A percentile compares a stretch with the other conserved stretches of the same genome.
Conservation (phyloP, 2,888 invertebrate genomes). For the Spatulosminthurus flaviceps region DNA sequence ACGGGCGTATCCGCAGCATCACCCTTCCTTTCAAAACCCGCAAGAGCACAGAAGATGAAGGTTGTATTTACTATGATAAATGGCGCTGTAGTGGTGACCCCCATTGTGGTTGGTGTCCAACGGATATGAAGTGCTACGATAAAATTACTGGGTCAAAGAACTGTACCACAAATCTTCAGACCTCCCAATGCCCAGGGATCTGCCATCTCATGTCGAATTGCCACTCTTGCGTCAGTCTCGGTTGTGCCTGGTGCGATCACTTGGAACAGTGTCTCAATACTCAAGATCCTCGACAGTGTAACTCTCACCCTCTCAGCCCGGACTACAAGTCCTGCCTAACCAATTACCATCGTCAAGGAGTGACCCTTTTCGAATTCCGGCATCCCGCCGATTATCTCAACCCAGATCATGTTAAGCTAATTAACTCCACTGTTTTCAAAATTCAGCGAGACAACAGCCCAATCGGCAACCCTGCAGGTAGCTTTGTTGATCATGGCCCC, state of each 20-base stretch:
- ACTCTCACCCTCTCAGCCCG: slow-evolving; percentile 75
- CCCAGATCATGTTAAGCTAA: slow-evolving; percentile 77
- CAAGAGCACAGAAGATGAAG: slow-evolving; percentile 45
- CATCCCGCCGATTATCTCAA: slow-evolving; percentile 87
- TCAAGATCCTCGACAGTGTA: slow-evolving; percentile 67
- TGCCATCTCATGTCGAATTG: slow-evolving; percentile 90
- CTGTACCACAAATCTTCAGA: slow-evolving; percentile 89
- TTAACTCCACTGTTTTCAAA: slow-evolving; percentile 56
- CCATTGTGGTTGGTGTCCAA: slow-evolving; percentile 94
- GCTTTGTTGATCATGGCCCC: slow-evolving; percentile 33
- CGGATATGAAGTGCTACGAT: slow-evolving; percentile 79
- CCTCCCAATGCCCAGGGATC: slow-evolving; percentile 86
- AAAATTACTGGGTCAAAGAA: slow-evolving; percentile 82
- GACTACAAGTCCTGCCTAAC: slow-evolving; percentile 92
- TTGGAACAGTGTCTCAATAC: slow-evolving; percentile 76
- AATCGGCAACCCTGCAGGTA: neutral
- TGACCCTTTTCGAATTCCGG: slow-evolving; percentile 87
- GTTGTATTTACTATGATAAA: slow-evolving; percentile 55
- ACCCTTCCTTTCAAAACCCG: slow-evolving; percentile 56
- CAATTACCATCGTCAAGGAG: slow-evolving; percentile 76
- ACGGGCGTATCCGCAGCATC: slow-evolving; percentile 51
- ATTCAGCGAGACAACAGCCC: slow-evolving; percentile 49
- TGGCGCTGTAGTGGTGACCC: slow-evolving; percentile 85
- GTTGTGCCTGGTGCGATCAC: slow-evolving; percentile 90
- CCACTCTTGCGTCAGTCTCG: slow-evolving; percentile 81